Conservation (phyloP, 2,888 invertebrate genomes). For the Alviniconcha strummeri region DNA sequence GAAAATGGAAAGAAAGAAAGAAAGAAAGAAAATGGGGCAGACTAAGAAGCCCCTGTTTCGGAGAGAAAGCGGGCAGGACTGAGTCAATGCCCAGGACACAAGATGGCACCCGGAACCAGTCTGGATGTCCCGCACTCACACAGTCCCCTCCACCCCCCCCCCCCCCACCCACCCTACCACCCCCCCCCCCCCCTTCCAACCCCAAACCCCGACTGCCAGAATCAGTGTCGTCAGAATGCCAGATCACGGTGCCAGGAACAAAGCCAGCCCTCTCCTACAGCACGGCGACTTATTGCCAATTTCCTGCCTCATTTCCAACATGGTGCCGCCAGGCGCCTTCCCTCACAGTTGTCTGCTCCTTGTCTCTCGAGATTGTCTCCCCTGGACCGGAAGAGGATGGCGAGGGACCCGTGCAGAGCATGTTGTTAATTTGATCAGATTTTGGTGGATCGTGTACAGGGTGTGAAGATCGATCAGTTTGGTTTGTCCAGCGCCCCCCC, state of each 20-base stretch:
- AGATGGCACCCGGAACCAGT: no score
- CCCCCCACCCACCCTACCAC: background rate
- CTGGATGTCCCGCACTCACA: no score
- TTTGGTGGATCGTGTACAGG: no score
- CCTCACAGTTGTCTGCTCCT: conserved; percentile 27
- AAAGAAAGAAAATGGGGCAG: no score
- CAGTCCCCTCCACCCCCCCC: background rate
- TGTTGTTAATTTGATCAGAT: no score
- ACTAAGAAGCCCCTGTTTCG: no score
- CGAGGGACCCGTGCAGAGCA: conserved; percentile 4
- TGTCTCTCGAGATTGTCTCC: conserved; percentile 18
- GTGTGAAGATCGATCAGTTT: no score
- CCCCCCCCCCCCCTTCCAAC: background rate
- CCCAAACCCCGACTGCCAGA: background rate
- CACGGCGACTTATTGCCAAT: conserved; percentile 24
- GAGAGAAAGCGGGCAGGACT: no score
- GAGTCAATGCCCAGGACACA: no score
- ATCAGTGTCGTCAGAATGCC: background rate
- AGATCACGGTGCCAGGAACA: conserved; percentile 15
- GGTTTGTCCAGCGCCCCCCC: no score
- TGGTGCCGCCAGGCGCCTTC: conserved; percentile 19
- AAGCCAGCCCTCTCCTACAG: background rate
- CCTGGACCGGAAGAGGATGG: conserved; percentile 6
- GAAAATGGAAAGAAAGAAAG: no score
- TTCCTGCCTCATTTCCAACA: conserved; percentile 33